Evolutionary conservation across 2,113 vertebrate genomes (phyloP).

Genomic region (human): DNA sequence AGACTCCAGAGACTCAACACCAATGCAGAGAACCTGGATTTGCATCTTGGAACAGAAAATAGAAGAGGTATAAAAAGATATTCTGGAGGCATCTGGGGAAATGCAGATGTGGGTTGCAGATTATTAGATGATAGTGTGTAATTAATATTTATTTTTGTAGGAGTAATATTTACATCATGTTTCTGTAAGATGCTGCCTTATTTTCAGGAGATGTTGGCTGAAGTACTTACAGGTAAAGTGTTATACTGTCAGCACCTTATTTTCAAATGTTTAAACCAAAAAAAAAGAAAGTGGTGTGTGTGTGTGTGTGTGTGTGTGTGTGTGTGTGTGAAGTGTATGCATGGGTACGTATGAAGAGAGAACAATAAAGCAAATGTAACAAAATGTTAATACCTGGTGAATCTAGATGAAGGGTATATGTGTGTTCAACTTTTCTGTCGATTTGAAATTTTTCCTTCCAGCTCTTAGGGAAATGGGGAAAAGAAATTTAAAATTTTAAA

Average conservation of each 20-base stretch:
- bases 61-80: not conserved
- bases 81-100: not conserved
- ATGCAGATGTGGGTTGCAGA: not conserved
- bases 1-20: not conserved
- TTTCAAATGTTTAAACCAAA: not conserved
- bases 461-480: too few relatives aligned
- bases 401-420: not conserved
- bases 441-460: not conserved
- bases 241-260: not conserved
- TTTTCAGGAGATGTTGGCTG: not conserved
- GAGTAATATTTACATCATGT: not conserved
- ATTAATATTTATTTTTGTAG: not conserved
- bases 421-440: not conserved
- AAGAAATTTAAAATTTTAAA: too few relatives aligned
- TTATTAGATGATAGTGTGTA: not conserved
- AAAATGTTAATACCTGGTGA: not conserved
- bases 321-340: not conserved
- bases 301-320: too few relatives aligned
- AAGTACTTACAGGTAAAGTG: not conserved
- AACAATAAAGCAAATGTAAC: not conserved
- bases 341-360: not conserved
- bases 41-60: not conserved
- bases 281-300: not conserved
- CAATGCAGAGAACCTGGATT: not conserved
- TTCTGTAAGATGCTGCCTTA: not conserved